Evolutionary conservation across 1,140 invertebrate species (phyloP).

Genomic region (Magallana angulata): DNA sequence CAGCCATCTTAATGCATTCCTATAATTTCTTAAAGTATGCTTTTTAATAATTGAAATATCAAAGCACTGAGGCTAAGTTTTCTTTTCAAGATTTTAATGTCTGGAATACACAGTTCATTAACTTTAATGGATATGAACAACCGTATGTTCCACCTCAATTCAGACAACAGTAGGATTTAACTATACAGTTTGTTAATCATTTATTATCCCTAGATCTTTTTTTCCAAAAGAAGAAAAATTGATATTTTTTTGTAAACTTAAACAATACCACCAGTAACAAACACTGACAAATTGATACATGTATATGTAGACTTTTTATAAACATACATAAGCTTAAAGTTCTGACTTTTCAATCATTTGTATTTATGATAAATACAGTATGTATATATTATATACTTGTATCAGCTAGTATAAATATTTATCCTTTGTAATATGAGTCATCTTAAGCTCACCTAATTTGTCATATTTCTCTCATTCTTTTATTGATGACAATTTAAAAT

Average conservation of each 20-base stretch:
- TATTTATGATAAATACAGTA: neutral
- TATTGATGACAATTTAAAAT: constrained; percentile 5
- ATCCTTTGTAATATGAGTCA: neutral
- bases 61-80: neutral
- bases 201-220: no score
- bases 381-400: neutral
- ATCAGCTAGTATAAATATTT: neutral
- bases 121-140: neutral
- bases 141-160: no score
- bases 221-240: no score
- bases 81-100: neutral
- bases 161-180: no score
- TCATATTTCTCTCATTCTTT: neutral
- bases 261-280: no score
- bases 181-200: no score
- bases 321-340: neutral
- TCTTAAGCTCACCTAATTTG: neutral
- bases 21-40: neutral
- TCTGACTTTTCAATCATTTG: constrained; percentile 1
- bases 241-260: no score
- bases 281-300: no score
- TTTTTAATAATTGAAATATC: constrained; percentile 9
- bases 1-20: neutral
- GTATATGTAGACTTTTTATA: no score
- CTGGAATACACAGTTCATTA: constrained; percentile 7